These are phyloP conservation scores for Heliconius hewitsoni DNA, from an alignment of 1,140 invertebrate genomes.

Conservation along the genomic window DNA sequence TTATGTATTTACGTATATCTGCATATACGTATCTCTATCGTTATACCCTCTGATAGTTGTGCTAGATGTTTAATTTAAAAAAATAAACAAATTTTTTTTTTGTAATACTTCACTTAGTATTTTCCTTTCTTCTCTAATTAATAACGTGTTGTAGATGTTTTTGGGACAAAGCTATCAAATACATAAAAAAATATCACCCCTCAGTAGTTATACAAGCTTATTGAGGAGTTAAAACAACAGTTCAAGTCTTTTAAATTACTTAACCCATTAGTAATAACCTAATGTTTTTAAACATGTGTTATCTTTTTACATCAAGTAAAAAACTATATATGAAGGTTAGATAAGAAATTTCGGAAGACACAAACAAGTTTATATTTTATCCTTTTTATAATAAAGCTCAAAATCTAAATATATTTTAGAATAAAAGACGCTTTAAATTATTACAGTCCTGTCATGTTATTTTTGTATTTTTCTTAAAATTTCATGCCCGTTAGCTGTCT, in stretches of 20 bases:
- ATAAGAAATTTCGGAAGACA: background rate
- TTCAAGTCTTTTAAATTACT: conserved; percentile 4
- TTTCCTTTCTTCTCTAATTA: background rate
- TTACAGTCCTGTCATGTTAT: background rate
- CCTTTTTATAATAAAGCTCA: background rate
- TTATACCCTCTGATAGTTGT: no score
- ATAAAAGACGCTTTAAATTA: conserved; percentile 8
- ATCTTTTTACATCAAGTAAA: background rate
- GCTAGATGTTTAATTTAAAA: no score
- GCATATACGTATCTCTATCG: no score
- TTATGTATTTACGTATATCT: no score
- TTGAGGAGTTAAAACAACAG: background rate
- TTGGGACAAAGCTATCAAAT: background rate
- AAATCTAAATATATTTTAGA: background rate
- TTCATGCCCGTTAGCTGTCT: background rate
- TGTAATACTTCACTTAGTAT: background rate
- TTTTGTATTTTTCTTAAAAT: conserved; percentile 11
- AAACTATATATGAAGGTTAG: background rate
- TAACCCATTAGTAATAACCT: background rate
- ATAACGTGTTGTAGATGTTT: background rate
- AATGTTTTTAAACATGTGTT: conserved; percentile 9
- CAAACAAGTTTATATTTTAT: background rate
- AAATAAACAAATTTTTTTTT: no score
- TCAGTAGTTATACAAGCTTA: background rate
- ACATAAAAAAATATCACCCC: background rate